Evolutionary conservation across 2,113 vertebrate species (phyloP).

Genomic region (Platichthys flesus): DNA sequence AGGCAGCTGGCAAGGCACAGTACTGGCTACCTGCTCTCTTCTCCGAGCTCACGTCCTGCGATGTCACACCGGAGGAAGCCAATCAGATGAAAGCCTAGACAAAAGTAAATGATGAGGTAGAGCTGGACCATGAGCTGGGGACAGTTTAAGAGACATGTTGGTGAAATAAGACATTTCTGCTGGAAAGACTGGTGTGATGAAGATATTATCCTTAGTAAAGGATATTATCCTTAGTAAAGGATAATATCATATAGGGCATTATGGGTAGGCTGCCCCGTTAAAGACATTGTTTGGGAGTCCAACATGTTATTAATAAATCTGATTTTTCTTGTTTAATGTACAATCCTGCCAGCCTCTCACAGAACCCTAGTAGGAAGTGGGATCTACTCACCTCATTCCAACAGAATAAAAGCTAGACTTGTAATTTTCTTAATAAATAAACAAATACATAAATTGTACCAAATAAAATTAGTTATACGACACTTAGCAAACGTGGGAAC

Average conservation of each 20-base stretch:
- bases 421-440: too few relatives aligned
- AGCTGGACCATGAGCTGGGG: background rate
- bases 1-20: conserved; percentile 88
- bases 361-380: too few relatives aligned
- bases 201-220: background rate
- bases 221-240: too few relatives aligned
- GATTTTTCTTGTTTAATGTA: too few relatives aligned
- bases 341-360: too few relatives aligned
- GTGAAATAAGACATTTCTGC: conserved; percentile 35
- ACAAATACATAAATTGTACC: background rate
- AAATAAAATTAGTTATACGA: background rate
- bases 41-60: conserved; percentile 89
- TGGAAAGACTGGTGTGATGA: conserved; percentile 14
- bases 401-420: too few relatives aligned
- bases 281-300: too few relatives aligned
- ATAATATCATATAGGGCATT: too few relatives aligned
- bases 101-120: background rate
- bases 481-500: background rate
- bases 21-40: conserved; percentile 98
- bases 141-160: conserved; percentile 20
- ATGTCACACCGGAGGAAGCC: conserved; percentile 91
- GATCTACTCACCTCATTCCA: too few relatives aligned
- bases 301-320: too few relatives aligned
- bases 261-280: too few relatives aligned
- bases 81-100: conserved; percentile 87